A percentile compares a stretch with the other conserved stretches of the same genome.
Evolutionary conservation across 2,888 invertebrate species (phyloP).

Genomic region (Eupithecia tripunctaria): DNA sequence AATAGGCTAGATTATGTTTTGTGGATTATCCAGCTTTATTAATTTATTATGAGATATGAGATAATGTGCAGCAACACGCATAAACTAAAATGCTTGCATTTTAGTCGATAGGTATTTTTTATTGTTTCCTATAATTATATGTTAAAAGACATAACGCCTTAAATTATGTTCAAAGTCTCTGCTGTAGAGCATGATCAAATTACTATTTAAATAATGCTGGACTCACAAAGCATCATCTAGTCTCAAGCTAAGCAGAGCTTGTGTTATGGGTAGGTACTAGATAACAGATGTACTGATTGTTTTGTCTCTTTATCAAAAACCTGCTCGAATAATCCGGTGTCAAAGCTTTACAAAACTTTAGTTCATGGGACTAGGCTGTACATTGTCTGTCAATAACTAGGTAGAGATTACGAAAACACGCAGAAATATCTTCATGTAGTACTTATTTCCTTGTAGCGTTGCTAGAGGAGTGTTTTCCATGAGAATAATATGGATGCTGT

Average conservation of each 20-base stretch:
- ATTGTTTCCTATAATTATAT: too few relatives aligned
- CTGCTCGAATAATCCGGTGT: background rate
- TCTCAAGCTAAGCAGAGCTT: too few relatives aligned
- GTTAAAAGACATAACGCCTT: background rate
- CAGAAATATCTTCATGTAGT: background rate
- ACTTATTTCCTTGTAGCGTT: background rate
- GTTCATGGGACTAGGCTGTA: background rate
- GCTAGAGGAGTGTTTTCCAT: background rate
- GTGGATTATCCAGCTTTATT: background rate
- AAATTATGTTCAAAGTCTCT: background rate
- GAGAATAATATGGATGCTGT: conserved; percentile 16
- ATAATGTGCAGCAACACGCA: too few relatives aligned
- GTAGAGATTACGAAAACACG: background rate
- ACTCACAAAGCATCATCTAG: too few relatives aligned
- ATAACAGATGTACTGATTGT: background rate
- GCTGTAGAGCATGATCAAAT: background rate
- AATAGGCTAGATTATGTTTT: background rate
- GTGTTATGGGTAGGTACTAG: too few relatives aligned
- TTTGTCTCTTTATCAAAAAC: background rate
- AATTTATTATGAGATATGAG: background rate
- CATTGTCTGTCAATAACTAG: background rate
- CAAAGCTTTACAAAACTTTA: background rate
- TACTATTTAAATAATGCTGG: too few relatives aligned
- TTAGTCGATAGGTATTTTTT: background rate
- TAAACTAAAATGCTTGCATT: background rate